Conservation (phyloP, 2,888 invertebrate species). For the Anoncus sp. region DNA sequence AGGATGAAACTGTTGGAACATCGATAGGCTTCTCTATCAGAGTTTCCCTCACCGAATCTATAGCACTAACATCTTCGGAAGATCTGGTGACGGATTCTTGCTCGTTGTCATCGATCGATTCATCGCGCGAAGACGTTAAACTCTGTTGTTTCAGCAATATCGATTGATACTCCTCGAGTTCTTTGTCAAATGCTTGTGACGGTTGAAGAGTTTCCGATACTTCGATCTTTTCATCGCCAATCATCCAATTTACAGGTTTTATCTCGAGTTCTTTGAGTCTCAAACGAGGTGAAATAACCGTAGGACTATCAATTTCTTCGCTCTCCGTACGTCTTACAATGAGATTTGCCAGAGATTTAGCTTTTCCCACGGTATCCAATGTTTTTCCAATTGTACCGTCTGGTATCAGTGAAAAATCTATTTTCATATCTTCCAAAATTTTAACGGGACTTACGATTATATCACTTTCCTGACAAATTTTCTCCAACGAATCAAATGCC, state of each 20-base stretch:
- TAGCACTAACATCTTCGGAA: conserved; percentile 71
- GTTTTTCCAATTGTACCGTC: conserved; percentile 61
- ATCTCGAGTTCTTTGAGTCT: conserved; percentile 79
- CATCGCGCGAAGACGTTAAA: conserved; percentile 67
- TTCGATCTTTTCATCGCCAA: conserved; percentile 81
- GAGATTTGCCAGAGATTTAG: conserved; percentile 45
- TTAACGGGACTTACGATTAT: conserved; percentile 75
- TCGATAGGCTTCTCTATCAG: conserved; percentile 36
- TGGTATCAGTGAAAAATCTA: conserved; percentile 72
- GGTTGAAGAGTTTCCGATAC: conserved; percentile 79
- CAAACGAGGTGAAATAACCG: conserved; percentile 76
- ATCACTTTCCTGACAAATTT: conserved; percentile 73
- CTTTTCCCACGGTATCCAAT: conserved; percentile 18
- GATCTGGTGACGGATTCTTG: conserved; percentile 72
- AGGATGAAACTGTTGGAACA: not conserved
- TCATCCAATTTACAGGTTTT: conserved; percentile 80
- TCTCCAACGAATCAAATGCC: conserved; percentile 76
- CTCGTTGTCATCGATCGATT: conserved; percentile 70
- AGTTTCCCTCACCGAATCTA: conserved; percentile 70
- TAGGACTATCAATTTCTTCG: conserved; percentile 77
- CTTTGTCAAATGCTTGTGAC: conserved; percentile 79
- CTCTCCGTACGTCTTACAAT: conserved; percentile 30
- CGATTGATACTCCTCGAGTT: conserved; percentile 79
- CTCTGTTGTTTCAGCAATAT: conserved; percentile 68
- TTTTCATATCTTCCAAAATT: conserved; percentile 75